Evolutionary conservation across 2,888 invertebrate species (phyloP).

Genomic region (Himalopsyche tibetana): DNA sequence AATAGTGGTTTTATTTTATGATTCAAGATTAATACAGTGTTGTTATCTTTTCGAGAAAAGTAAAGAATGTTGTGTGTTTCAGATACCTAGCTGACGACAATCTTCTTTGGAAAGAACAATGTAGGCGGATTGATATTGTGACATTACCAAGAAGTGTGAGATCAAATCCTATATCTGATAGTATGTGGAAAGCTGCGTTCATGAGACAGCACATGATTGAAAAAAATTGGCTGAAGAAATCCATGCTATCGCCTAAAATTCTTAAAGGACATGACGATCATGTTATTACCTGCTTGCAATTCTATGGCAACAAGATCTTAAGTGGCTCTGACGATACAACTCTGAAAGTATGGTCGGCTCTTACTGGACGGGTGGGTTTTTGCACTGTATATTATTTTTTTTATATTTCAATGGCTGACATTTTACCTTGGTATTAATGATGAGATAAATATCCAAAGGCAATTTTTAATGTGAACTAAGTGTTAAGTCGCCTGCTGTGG

Average conservation of each 20-base stretch:
- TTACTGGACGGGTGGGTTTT: constrained; percentile 82
- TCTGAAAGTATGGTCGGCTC: constrained; percentile 98
- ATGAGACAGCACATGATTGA: constrained; percentile 96
- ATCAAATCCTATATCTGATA: constrained; percentile 78
- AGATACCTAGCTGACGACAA: constrained; percentile 92
- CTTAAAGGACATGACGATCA: constrained; percentile 99
- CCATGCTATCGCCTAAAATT: constrained; percentile 87
- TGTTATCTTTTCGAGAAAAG: too few relatives aligned
- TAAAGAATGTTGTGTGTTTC: too few relatives aligned
- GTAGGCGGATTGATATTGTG: constrained; percentile 90
- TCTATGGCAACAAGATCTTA: constrained; percentile 95
- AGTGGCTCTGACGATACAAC: constrained; percentile 99
- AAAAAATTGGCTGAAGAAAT: constrained; percentile 95
- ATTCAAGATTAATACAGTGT: too few relatives aligned
- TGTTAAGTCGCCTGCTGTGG: too few relatives aligned
- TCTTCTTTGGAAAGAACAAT: constrained; percentile 97
- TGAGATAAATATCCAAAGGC: too few relatives aligned
- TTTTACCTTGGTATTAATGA: too few relatives aligned
- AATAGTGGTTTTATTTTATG: too few relatives aligned
- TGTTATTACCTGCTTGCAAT: constrained; percentile 99
- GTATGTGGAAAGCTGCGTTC: constrained; percentile 86
- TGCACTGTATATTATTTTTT: too few relatives aligned
- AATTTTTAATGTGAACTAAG: too few relatives aligned
- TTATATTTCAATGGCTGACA: too few relatives aligned
- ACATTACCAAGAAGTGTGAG: constrained; percentile 78